Evolutionary conservation across 1,140 invertebrate species (phyloP).

Genomic region (Acromyrmex charruanus): DNA sequence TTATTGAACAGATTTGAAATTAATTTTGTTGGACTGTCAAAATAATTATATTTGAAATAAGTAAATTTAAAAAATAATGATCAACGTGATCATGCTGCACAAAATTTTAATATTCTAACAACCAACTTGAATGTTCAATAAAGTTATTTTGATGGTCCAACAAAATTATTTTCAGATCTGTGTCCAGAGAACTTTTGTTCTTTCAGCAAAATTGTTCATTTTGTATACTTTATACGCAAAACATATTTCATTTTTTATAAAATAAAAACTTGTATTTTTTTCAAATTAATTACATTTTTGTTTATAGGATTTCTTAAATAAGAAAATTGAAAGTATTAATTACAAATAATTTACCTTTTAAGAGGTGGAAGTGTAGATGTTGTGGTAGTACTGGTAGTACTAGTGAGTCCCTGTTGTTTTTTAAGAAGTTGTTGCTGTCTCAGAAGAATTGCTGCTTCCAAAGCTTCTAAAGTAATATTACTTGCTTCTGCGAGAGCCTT

Average conservation of each 20-base stretch:
- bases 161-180: too few relatives aligned
- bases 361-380: constrained; percentile 76
- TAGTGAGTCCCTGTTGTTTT: constrained; percentile 86
- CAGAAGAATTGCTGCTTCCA: constrained; percentile 90
- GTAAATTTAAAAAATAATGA: too few relatives aligned
- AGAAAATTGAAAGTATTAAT: background rate
- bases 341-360: constrained; percentile 72
- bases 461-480: constrained; percentile 91
- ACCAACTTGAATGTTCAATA: too few relatives aligned
- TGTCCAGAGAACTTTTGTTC: too few relatives aligned
- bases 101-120: too few relatives aligned
- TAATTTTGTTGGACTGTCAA: too few relatives aligned
- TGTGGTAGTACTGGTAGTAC: constrained; percentile 83
- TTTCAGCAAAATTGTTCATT: too few relatives aligned
- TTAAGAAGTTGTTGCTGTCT: constrained; percentile 90
- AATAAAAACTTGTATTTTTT: background rate
- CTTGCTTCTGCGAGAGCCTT: constrained; percentile 88
- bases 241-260: background rate
- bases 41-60: too few relatives aligned
- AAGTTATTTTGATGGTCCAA: too few relatives aligned
- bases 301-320: constrained; percentile 1
- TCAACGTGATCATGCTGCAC: too few relatives aligned
- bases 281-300: background rate
- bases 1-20: too few relatives aligned
- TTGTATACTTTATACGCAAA: background rate